Evolutionary conservation across 1,140 invertebrate species (phyloP).

Genomic region (Wasmannia auropunctata): DNA sequence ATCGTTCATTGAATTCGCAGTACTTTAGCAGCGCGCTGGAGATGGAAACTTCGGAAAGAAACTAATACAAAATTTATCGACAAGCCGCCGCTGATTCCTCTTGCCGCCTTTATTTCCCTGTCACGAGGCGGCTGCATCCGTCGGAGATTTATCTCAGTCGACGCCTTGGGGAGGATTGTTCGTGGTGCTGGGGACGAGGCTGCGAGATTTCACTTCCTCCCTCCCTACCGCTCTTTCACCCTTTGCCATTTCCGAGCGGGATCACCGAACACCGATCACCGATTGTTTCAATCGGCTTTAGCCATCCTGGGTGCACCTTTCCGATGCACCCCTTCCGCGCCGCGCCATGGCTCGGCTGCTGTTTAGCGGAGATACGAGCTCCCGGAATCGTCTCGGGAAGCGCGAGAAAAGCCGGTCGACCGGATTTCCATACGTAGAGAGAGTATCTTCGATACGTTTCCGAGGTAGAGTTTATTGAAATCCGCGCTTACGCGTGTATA

Average conservation of each 20-base stretch:
- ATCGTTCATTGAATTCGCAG: neutral
- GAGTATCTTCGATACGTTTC: conserved; percentile 54
- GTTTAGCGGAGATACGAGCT: conserved; percentile 62
- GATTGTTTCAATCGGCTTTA: conserved; percentile 76
- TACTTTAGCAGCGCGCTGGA: neutral
- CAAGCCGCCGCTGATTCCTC: conserved; percentile 22
- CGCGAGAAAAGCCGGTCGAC: conserved; percentile 54
- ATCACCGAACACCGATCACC: conserved; percentile 74
- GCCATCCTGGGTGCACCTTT: conserved; percentile 27
- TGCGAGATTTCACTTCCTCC: conserved; percentile 28
- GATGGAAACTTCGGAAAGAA: conserved; percentile 25
- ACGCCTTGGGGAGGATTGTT: conserved; percentile 52
- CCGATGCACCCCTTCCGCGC: neutral
- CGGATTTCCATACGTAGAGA: conserved; percentile 65
- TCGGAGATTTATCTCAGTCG: conserved; percentile 60
- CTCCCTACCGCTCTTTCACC: neutral
- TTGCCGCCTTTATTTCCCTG: conserved; percentile 32
- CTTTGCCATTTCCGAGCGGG: conserved; percentile 63
- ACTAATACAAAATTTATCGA: conserved; percentile 39
- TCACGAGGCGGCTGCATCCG: conserved; percentile 23
- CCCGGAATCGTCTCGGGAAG: conserved; percentile 15
- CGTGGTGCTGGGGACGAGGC: neutral
- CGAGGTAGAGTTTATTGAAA: conserved; percentile 61
- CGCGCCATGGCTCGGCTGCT: conserved; percentile 54
- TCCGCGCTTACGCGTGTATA: conserved; percentile 46